Base-by-base conservation (phyloP, 2,113 vertebrate genomes). In the Dinomys branickii region DNA sequence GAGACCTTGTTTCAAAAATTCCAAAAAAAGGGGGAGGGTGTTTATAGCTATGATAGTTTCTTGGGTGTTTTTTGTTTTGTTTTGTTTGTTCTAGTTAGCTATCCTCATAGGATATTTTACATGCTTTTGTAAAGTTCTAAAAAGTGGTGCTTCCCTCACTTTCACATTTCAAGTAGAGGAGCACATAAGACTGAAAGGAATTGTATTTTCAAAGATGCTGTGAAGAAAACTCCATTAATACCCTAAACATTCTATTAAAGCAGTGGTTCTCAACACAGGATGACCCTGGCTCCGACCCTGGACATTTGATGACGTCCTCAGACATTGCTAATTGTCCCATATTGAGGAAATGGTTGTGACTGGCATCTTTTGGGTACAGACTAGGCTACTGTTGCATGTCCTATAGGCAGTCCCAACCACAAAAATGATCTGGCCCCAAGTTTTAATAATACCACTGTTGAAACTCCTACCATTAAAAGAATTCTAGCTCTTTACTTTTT, bases 91-190 rank as follows among this genome's bases (percentile, higher is more conserved):
- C 78, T 41, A n/a, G 7, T 77, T 38, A 83, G 10, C 26, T 69
- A 33, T 71, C 69, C 52, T 88, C 47, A 83, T 7, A 20, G 35
- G 8, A 47, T 71, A 33, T 56, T 93, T 73, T 33, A 38, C 30
- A 22, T 54, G 17, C 28, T 63, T 58, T 41, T 91, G 1, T 41
- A 77, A 92, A 88, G 33, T 78, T 88, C 67, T 67, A 44, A 69
- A 69, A 69, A 33, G 17, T 33, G 30, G 3, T 63, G 16, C 16
- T 69, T 85, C 14, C 30, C 59, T 91, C 54, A 67, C 33, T 54
- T 73, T 94, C 58, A 90, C 73, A 86, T 54, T 95, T 71, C 38
- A 81, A 19, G 28, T 71, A 82, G 65, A 95, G 90, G 44, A 44
- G 24, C 77, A 10, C 2, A 19, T 26, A 65, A 28, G 67, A 26